Percentiles rank a stretch among this genome's conserved stretches.
Conservation (phyloP, 1,140 invertebrate genomes). For the Bombus difficillimus region DNA sequence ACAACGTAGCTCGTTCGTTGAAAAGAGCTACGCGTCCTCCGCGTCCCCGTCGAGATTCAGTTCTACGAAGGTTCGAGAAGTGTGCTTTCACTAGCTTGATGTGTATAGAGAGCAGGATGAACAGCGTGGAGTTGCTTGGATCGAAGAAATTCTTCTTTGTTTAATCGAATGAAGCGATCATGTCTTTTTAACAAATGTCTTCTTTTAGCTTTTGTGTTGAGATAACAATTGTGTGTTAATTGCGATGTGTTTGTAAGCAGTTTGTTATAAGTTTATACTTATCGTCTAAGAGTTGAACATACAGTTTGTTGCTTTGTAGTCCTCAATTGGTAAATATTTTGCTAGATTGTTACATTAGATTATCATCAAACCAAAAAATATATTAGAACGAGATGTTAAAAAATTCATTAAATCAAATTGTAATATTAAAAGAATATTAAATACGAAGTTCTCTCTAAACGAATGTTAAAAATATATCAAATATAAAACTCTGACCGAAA, state of each 20-base stretch:
- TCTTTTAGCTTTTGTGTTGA: not conserved
- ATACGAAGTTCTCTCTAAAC: not conserved
- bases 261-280: not conserved
- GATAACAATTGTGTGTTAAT: not conserved
- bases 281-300: too few relatives aligned
- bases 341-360: not conserved
- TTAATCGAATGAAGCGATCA: not conserved
- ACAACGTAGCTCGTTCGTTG: constrained; percentile 70
- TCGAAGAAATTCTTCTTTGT: not conserved
- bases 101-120: not conserved
- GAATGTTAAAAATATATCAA: too few relatives aligned
- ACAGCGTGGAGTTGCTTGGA: not conserved
- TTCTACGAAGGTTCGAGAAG: constrained; percentile 77
- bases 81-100: constrained; percentile 46
- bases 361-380: not conserved
- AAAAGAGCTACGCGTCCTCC: constrained; percentile 72
- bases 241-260: not conserved
- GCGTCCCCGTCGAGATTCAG: constrained; percentile 56
- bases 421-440: not conserved
- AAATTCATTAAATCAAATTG: not conserved
- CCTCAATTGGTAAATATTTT: not conserved
- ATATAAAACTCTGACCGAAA: too few relatives aligned
- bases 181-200: not conserved
- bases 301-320: not conserved
- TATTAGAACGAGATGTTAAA: not conserved